These are phyloP conservation scores for Platanista minor DNA, from an alignment of 2,113 vertebrate genomes.

Conservation along the genomic window DNA sequence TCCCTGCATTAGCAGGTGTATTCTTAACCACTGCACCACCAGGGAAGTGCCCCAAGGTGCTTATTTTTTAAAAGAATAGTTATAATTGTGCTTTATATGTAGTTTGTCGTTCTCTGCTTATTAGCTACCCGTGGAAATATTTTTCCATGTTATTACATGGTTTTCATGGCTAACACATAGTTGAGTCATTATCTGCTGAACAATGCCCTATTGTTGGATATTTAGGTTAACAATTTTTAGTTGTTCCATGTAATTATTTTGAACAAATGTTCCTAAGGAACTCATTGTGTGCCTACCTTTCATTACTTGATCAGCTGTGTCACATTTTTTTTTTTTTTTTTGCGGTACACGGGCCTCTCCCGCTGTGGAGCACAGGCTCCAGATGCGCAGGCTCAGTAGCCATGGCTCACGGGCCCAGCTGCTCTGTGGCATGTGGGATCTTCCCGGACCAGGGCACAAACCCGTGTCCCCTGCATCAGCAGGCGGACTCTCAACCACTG, in stretches of 20 bases:
- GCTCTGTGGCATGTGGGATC: too few species aligned
- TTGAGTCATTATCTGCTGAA: conserved; percentile 14
- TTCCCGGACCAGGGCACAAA: too few species aligned
- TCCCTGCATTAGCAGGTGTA: too few species aligned
- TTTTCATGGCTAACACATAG: conserved; percentile 2
- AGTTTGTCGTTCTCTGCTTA: conserved; percentile 15
- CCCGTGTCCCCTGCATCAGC: too few species aligned
- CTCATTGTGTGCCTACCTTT: conserved; percentile 26
- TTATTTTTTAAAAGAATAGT: conserved; percentile 7
- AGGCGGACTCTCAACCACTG: too few species aligned
- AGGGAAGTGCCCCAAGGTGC: neutral
- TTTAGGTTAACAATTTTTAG: conserved; percentile 50
- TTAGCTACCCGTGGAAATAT: conserved; percentile 26
- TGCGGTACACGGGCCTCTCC: too few species aligned
- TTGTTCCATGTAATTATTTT: conserved; percentile 50
- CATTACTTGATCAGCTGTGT: conserved; percentile 11
- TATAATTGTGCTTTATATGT: neutral
- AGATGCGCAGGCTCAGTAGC: too few species aligned
- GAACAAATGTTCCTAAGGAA: conserved; percentile 44
- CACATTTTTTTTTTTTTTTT: neutral
- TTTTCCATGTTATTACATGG: conserved; percentile 16
- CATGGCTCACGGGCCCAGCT: too few species aligned
- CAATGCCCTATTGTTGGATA: conserved; percentile 11
- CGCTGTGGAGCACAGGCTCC: too few species aligned
- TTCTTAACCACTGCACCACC: too few species aligned